A percentile compares a stretch with the other conserved stretches of the same genome.
These are phyloP conservation scores for Pongo abelii DNA, from an alignment of 2,113 vertebrate species.

Conservation along the genomic window DNA sequence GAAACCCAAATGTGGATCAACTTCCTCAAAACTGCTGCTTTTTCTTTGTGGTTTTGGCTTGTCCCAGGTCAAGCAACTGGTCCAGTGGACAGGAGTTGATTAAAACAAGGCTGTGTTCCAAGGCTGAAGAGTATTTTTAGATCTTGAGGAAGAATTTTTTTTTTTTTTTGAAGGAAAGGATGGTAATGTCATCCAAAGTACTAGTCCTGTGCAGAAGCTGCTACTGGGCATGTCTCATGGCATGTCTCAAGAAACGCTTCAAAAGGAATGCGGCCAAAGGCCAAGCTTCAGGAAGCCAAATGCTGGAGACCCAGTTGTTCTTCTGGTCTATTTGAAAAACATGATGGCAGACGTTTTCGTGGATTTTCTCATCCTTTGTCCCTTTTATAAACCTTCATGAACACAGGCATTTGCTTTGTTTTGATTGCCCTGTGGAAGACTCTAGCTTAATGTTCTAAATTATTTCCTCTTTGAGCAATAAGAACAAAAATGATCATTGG, in stretches of 20 bases:
- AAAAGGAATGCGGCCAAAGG: background rate
- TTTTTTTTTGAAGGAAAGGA: constrained; percentile 61
- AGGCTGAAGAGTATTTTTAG: constrained; percentile 74
- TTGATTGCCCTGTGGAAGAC: background rate
- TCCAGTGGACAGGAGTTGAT: background rate
- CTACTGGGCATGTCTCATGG: constrained; percentile 38
- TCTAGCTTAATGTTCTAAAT: background rate
- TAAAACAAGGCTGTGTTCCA: constrained; percentile 61
- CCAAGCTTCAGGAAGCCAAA: background rate
- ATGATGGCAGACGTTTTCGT: background rate
- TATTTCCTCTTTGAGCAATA: background rate
- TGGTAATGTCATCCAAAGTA: constrained; percentile 67
- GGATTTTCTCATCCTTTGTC: background rate
- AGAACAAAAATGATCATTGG: background rate
- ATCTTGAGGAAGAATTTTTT: constrained; percentile 57
- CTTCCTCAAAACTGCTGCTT: constrained; percentile 33
- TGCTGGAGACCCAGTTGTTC: background rate
- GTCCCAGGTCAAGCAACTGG: background rate
- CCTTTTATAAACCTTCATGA: background rate
- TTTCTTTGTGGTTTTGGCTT: constrained; percentile 11
- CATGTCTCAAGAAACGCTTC: background rate
- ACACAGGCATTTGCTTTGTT: background rate
- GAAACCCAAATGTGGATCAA: background rate
- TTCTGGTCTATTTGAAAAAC: background rate
- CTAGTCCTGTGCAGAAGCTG: constrained; percentile 40